Evolutionary conservation across 1,140 invertebrate species (phyloP), one percentile per base, ranked within the genome.

Genomic region (Coelopa frigida): DNA sequence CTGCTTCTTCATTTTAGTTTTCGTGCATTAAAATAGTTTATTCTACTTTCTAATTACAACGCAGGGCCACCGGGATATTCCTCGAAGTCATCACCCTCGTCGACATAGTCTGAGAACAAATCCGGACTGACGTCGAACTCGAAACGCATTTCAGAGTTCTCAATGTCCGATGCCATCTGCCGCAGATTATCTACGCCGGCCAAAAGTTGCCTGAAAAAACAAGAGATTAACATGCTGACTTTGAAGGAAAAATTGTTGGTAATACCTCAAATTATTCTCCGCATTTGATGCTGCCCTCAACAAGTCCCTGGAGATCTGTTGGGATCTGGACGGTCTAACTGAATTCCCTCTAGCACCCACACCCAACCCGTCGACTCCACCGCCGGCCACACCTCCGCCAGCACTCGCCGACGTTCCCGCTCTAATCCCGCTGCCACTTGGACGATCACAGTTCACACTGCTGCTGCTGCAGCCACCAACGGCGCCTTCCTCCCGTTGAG

Each of bases 101-200:
- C 43, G 29, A 31, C 20, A 31, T 58, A 67, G 41, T 67, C 60
- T 38, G 49, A 53, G 41, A 56, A 67, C 26, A 49, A 46, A 49
- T 66, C 60, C 8, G 63, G 60, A 56, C 58, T 63, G 52, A 54
- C 39, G 56, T 54, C 33, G 48, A 50, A 42, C 47, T 48, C 50
- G 37, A 50, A 11, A 41, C 44, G 33, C 14, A 18, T 7, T 53
- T 52, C 40, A 52, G 60, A 15, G 35, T 52, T 49, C 18, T 64
- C 63, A 15, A 67, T 47, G 39, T 54, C 59, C 10, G 63, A 58
- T 3, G 63, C 63, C 55, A 83, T 74, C 47, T 79, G 70, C 51
- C 78, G 71, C 29, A 83, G 63, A 70, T 82, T 82, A 49, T 78
- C 78, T 18, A 83, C 80, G 23, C 81, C 81, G 29, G 71, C 75